Conservation (phyloP, 2,113 vertebrate genomes). For the Craseonycteris thonglongyai region DNA sequence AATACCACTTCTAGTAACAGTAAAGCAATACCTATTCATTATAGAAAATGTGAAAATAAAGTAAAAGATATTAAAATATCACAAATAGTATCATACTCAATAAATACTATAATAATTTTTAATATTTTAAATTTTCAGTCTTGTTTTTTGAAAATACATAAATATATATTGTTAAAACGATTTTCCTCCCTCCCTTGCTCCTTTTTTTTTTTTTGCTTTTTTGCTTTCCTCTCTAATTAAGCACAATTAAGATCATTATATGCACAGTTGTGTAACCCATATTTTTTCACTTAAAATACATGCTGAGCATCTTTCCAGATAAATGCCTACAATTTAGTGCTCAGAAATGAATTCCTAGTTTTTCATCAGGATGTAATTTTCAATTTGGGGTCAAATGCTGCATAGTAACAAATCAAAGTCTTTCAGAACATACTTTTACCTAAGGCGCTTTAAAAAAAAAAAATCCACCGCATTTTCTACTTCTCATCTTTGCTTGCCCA, state of each 20-base stretch:
- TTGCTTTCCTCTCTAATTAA: background rate
- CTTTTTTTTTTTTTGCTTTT: background rate
- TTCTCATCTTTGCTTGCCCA: background rate
- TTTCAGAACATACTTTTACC: constrained; percentile 43
- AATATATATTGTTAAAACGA: background rate
- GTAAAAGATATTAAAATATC: background rate
- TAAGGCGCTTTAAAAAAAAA: constrained; percentile 6
- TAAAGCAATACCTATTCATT: background rate
- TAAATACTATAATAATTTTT: background rate
- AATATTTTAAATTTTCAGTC: background rate
- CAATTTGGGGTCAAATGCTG: constrained; percentile 52
- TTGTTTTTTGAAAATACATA: background rate
- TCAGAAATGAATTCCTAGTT: constrained; percentile 62
- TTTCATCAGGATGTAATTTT: constrained; percentile 61
- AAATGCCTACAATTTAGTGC: constrained; percentile 43
- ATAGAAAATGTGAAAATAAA: background rate
- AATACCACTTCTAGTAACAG: background rate
- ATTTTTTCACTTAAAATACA: constrained; percentile 53
- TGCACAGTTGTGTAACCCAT: background rate
- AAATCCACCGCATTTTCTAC: constrained; percentile 16
- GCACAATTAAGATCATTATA: constrained; percentile 49
- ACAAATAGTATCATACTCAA: background rate
- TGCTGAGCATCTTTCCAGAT: constrained; percentile 39
- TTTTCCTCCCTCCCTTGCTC: background rate
- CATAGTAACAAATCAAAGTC: constrained; percentile 5